Conservation (phyloP, 2,113 vertebrate species). For the Pygathrix nemaeus region DNA sequence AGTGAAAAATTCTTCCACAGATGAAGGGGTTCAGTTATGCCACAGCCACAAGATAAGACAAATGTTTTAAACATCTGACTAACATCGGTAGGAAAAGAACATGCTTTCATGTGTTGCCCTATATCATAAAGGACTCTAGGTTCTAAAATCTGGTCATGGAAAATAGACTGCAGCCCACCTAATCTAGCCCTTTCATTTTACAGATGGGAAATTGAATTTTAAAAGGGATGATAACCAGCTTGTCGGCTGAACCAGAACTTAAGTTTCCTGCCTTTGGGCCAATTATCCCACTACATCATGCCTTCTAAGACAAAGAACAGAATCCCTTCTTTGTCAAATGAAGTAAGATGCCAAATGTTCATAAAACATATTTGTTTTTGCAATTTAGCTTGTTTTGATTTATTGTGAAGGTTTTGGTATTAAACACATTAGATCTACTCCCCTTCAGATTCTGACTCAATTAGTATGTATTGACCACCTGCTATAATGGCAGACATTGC, state of each 20-base stretch:
- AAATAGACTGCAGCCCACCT: neutral
- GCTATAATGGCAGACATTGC: neutral
- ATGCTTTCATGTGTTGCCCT: neutral
- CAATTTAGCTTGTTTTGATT: neutral
- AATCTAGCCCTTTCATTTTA: neutral
- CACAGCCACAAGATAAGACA: neutral
- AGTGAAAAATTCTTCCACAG: neutral
- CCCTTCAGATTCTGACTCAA: neutral
- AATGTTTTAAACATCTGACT: neutral
- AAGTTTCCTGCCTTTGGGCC: neutral
- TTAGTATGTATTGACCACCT: neutral
- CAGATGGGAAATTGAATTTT: neutral
- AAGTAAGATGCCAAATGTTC: neutral
- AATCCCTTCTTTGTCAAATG: neutral
- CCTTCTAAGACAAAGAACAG: neutral
- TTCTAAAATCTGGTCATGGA: neutral
- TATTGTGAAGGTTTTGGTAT: neutral
- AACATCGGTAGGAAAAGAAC: neutral
- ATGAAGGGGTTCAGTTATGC: neutral
- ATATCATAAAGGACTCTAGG: neutral
- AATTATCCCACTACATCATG: neutral
- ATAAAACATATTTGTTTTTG: slow-evolving; percentile 16
- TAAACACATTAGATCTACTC: neutral
- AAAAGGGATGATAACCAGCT: neutral
- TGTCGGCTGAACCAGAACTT: neutral